Evolutionary conservation across 2,888 invertebrate species (phyloP), one percentile per base, ranked within the genome.

Genomic region (Augiades crinisus): DNA sequence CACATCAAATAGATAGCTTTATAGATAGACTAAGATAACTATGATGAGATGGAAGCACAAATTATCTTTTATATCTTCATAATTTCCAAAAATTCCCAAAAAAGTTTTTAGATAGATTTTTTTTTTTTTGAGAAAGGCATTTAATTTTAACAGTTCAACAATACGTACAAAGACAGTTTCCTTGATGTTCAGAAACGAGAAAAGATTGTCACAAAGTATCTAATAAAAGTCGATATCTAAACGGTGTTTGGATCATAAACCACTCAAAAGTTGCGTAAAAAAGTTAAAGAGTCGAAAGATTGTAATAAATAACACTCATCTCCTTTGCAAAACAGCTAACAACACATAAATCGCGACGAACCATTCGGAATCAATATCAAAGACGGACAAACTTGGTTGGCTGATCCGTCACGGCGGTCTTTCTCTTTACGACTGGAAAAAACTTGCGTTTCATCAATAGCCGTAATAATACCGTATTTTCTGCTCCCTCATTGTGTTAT

Each of bases 401-500:
- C 31, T 22, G 40, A 54, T 56, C 51, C 50, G 51, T 56, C 54
- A 56, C 51, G 54, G 34, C 43, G 19, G 16, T 21, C 14, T 43
- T 10, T 19, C 19, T n/a, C 21, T 34, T 34, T 14, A 45, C 30
- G 24, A 19, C 40, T 37, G 38, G 37, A 44, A 55, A 55, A 55
- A 55, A 52, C 47, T 52, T 40, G 50, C 46, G 52, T 52, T 53
- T 49, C 52, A 49, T 57, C 57, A 57, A 79, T 72, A 73, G 68
- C 63, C 61, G 62, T 64, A 64, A 68, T 65, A 61, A 61, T 61
- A 69, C 69, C 53, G 41, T 55, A 55, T 55, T 53, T 55, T 49
- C 49, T 24, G 53, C 40, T 36, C 46, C 53, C 69, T 75, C 78
- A 80, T 81, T 81, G 82, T 82, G 70, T 71, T 72, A 67, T 68